Evolutionary conservation across 2,797 vertebrate species (phyloP), one percentile per base, ranked within the genome.

Genomic region (Sylvilagus floridanus): DNA sequence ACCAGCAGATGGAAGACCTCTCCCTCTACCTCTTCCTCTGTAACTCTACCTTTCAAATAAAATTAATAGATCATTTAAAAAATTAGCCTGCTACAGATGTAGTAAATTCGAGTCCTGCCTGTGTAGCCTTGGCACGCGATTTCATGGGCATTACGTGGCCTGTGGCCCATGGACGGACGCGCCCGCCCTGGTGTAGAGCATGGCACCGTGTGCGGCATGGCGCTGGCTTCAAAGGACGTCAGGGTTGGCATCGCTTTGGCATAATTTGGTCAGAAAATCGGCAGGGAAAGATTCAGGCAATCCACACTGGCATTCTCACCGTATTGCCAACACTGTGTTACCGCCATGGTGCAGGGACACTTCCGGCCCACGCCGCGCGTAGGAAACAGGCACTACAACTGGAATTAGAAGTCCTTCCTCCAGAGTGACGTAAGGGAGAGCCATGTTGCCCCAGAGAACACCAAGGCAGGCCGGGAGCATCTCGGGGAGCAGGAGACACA

Each of bases 371-470:
- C 1, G 26, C 50, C 50, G 24, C 1, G 0, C 42, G 32, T 2
- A 21, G 63, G 26, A 54, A 54, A 35, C 0, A 37, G 37, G 57
- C n/a, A 24, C 60, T 54, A 14, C 32, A 5, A n/a, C 30, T 30
- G 32, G 54, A n/a, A 52, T 47, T 37, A 37, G 71, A 54, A 30
- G 52, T 26, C 28, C 42, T 71, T 85, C n/a, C 5, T 32, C 16
- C 21, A 24, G 17, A 21, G 42, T 30, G 22, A 50, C 35, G 47
- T 7, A 26, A 62, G 32, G 47, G 11, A 72, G 52, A n/a, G 68
- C 10, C 69, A 2, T 42, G 4, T 10, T 4, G n/a, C 28, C 62
- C 69, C 19, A 14, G 9, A 16, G 73, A 62, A 35, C 0, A 0
- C 14, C 52, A 21, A 8, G 42, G 9, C 42, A 47, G 42, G 42